Percentiles rank a stretch among this genome's conserved stretches.
Evolutionary conservation across 2,888 invertebrate species (phyloP).

Genomic region (Halictus quadricinctus): DNA sequence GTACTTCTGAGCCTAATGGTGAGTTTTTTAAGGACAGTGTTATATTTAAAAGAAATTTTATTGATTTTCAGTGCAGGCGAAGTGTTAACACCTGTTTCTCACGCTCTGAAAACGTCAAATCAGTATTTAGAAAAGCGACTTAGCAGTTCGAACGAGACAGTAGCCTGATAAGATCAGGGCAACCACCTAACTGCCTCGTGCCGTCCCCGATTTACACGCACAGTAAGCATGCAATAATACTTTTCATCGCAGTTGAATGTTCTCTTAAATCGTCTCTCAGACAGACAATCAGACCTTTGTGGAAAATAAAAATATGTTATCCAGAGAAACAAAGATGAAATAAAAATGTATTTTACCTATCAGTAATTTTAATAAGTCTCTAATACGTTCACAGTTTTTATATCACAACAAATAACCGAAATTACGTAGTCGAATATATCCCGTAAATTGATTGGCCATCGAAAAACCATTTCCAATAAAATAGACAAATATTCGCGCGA

Average conservation of each 20-base stretch:
- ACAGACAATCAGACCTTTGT: no score
- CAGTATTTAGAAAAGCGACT: background rate
- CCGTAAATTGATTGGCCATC: background rate
- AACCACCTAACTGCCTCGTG: background rate
- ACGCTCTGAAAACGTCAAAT: background rate
- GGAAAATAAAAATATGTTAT: no score
- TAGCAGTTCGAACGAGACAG: background rate
- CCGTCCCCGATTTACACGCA: background rate
- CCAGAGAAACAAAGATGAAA: no score
- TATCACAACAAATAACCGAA: no score
- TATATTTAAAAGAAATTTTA: background rate
- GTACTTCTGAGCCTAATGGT: no score
- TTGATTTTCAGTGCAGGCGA: background rate
- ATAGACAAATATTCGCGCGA: background rate
- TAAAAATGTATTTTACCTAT: no score
- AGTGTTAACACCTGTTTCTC: background rate
- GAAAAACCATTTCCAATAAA: background rate
- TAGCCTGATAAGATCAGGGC: constrained; percentile 10
- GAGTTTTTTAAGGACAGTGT: no score
- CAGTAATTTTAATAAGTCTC: no score
- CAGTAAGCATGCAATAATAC: background rate
- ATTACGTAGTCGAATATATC: background rate
- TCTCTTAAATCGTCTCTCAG: background rate
- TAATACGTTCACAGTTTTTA: no score
- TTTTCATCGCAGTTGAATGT: background rate